Evolutionary conservation across 1,140 invertebrate species (phyloP).

Genomic region (Cotesia vestalis): DNA sequence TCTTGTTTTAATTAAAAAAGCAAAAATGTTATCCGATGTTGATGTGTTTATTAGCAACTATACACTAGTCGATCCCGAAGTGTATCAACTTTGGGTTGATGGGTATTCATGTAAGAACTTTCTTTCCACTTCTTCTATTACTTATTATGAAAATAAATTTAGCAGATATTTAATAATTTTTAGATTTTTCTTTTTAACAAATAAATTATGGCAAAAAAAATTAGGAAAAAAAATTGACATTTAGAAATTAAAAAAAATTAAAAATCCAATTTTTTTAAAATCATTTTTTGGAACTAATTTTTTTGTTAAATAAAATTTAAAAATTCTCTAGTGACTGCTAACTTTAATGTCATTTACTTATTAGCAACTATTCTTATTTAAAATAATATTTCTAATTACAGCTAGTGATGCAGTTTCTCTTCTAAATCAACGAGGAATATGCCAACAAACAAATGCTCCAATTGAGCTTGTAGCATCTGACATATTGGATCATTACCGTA

Average conservation of each 20-base stretch:
- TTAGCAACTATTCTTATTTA: background rate
- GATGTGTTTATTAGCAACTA: constrained; percentile 96
- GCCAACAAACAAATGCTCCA: constrained; percentile 77
- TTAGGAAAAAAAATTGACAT: too few relatives aligned
- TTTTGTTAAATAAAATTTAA: too few relatives aligned
- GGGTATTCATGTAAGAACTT: constrained; percentile 84
- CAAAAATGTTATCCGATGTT: constrained; percentile 76
- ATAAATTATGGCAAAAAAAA: too few relatives aligned
- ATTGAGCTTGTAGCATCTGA: constrained; percentile 88
- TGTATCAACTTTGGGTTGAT: constrained; percentile 93
- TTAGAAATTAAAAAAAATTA: too few relatives aligned
- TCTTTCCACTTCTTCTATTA: background rate
- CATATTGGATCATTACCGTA: constrained; percentile 89
- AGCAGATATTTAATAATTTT: too few relatives aligned
- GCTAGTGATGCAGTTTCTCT: constrained; percentile 85
- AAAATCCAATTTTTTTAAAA: too few relatives aligned
- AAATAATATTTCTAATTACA: constrained; percentile 54
- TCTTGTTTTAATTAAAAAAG: constrained; percentile 27
- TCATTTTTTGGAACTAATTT: too few relatives aligned
- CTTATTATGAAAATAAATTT: background rate
- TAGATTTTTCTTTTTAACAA: too few relatives aligned
- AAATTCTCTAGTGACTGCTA: too few relatives aligned
- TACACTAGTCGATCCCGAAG: constrained; percentile 90
- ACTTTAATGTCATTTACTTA: background rate
- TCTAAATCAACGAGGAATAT: constrained; percentile 79